A percentile compares a stretch with the other conserved stretches of the same genome.
Evolutionary conservation across 2,797 vertebrate genomes (phyloP).

Genomic region (Sebastes nivosus): DNA sequence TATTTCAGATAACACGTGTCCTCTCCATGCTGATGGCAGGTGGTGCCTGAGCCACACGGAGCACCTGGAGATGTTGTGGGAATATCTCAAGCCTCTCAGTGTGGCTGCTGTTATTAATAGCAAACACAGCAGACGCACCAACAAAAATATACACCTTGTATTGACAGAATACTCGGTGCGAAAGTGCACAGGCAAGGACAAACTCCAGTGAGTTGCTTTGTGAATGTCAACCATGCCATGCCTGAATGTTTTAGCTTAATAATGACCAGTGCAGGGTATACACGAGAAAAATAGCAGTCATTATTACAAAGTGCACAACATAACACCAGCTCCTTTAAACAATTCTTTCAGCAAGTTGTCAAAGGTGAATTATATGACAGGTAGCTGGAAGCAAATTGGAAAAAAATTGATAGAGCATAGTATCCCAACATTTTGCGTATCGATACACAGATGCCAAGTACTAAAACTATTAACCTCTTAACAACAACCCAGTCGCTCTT

Average conservation of each 20-base stretch:
- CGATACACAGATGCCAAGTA: too few species aligned
- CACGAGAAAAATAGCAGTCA: not conserved
- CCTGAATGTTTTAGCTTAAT: not conserved
- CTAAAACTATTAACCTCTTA: too few species aligned
- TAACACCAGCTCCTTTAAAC: not conserved
- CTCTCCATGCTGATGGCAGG: constrained; percentile 33
- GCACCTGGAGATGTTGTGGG: constrained; percentile 30
- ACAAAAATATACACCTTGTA: constrained; percentile 24
- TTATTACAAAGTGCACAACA: not conserved
- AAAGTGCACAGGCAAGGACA: constrained; percentile 11
- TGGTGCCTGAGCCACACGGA: constrained; percentile 29
- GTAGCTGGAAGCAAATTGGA: not conserved
- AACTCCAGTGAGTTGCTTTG: not conserved
- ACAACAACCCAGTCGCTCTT: too few species aligned
- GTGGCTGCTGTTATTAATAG: constrained; percentile 46
- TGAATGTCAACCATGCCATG: not conserved
- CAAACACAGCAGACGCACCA: constrained; percentile 29
- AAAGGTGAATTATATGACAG: not conserved
- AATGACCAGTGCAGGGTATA: not conserved
- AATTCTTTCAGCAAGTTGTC: not conserved
- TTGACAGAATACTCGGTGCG: constrained; percentile 14
- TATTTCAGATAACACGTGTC: constrained; percentile 22
- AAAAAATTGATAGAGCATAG: too few species aligned
- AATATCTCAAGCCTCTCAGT: constrained; percentile 37
- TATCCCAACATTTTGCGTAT: too few species aligned